Percentiles rank a stretch among this genome's conserved stretches.
Evolutionary conservation across 2,113 vertebrate genomes (phyloP).

Genomic region (Hypanus sabinus): DNA sequence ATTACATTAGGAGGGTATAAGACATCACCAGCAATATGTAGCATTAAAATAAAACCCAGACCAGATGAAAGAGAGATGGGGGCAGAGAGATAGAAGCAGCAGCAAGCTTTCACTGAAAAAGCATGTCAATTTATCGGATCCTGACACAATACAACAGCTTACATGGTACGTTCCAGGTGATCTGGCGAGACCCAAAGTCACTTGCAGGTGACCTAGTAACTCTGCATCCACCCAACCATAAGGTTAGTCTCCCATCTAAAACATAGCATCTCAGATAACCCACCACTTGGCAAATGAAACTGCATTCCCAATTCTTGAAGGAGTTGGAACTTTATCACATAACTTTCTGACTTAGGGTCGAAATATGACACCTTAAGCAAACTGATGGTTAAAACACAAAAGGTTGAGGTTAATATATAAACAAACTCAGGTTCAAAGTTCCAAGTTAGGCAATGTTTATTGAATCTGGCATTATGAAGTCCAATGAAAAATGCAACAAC

Average conservation of each 20-base stretch:
- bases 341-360: neutral
- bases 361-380: neutral
- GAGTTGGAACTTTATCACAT: neutral
- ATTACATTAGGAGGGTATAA: neutral
- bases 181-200: neutral
- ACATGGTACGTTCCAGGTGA: neutral
- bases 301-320: neutral
- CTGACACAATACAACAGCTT: neutral
- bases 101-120: neutral
- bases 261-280: neutral
- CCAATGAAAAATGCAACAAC: neutral
- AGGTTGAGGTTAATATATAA: neutral
- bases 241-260: neutral
- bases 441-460: neutral
- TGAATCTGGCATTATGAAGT: neutral
- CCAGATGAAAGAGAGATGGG: neutral
- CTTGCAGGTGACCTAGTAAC: neutral
- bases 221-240: neutral
- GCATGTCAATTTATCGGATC: neutral
- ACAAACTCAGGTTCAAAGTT: neutral
- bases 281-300: neutral
- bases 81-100: too few relatives aligned
- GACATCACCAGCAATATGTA: neutral
- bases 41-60: neutral
- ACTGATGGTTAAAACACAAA: neutral